These are phyloP conservation scores for Agrochola macilenta DNA, from an alignment of 2,888 invertebrate genomes.

Conservation along the genomic window DNA sequence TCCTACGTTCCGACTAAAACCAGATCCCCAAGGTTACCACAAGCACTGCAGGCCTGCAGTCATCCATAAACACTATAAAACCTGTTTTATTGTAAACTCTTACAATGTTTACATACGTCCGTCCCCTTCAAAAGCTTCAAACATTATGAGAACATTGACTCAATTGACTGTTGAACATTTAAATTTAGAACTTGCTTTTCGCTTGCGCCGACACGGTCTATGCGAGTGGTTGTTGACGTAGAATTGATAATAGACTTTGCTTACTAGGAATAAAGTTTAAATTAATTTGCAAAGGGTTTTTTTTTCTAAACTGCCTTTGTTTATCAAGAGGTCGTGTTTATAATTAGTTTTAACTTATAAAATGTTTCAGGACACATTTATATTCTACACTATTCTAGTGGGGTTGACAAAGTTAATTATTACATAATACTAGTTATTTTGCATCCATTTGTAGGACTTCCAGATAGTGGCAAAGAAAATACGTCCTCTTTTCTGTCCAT, in stretches of 20 bases:
- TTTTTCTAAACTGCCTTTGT: constrained; percentile 22
- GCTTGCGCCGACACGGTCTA: constrained; percentile 43
- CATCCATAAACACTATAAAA: constrained; percentile 30
- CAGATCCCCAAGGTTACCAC: constrained; percentile 40
- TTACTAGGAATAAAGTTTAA: constrained; percentile 7
- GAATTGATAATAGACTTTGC: constrained; percentile 17
- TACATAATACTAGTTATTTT: neutral
- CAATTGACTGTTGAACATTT: constrained; percentile 58
- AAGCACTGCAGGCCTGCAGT: constrained; percentile 25
- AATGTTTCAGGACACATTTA: neutral
- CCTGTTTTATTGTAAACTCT: constrained; percentile 46
- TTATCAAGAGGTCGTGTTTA: constrained; percentile 39
- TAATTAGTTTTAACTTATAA: constrained; percentile 29
- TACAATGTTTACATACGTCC: constrained; percentile 60
- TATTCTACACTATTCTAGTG: neutral
- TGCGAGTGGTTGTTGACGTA: constrained; percentile 11
- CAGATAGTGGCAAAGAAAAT: too few relatives aligned
- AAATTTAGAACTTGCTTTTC: constrained; percentile 66
- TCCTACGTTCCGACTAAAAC: constrained; percentile 3
- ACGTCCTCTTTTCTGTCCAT: too few relatives aligned
- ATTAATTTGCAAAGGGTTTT: neutral
- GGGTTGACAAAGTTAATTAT: neutral
- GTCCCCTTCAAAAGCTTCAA: constrained; percentile 34
- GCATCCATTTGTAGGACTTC: too few relatives aligned
- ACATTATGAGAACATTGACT: constrained; percentile 58